Evolutionary conservation across 1,140 invertebrate genomes (phyloP).

Genomic region (Helicoverpa armigera): DNA sequence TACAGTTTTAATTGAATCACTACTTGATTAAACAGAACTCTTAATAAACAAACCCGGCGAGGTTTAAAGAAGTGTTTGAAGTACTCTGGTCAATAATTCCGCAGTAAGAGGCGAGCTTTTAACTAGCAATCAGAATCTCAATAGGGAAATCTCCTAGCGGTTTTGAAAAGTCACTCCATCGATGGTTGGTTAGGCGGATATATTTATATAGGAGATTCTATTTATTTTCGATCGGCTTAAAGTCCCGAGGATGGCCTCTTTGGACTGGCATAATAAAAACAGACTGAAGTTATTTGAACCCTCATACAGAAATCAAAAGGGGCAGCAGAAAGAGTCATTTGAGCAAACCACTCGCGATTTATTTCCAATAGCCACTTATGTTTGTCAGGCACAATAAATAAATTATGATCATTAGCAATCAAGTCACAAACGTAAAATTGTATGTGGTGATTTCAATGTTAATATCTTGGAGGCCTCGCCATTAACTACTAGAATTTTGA

Average conservation of each 20-base stretch:
- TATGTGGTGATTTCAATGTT: too few species aligned
- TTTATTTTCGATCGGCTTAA: background rate
- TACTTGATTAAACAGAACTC: background rate
- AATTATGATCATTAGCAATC: too few species aligned
- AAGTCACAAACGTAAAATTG: too few species aligned
- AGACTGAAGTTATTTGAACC: too few species aligned
- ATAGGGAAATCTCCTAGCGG: background rate
- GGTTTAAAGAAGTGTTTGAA: background rate
- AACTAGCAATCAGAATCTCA: background rate
- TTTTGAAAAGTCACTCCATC: background rate
- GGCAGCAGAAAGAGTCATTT: too few species aligned
- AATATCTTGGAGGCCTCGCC: too few species aligned
- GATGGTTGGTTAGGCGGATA: background rate
- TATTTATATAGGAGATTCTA: background rate
- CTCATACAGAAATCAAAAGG: too few species aligned
- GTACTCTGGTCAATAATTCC: background rate
- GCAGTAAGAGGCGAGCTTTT: background rate
- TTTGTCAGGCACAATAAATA: too few species aligned
- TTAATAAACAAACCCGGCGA: background rate
- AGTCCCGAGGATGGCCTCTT: background rate
- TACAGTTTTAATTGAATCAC: background rate
- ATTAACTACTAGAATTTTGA: too few species aligned
- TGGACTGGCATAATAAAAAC: background rate
- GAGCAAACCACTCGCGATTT: too few species aligned
- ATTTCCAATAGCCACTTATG: too few species aligned